Percentiles rank a stretch among this genome's conserved stretches.
phyloP scores from a whole-genome alignment of 2,888 invertebrate species.

The Dioctria rufipes region DNA sequence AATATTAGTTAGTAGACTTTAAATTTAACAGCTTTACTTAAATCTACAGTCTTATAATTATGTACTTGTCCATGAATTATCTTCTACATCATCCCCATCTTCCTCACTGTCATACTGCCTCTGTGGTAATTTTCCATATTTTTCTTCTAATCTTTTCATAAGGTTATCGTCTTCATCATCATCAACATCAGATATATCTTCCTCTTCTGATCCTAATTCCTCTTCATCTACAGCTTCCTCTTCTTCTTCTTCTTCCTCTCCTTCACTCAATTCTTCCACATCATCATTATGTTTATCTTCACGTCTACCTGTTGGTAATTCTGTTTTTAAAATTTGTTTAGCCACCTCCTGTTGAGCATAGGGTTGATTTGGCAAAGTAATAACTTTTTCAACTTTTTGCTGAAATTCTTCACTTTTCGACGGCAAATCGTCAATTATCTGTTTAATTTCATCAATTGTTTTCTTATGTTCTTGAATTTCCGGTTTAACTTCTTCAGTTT shows the following conservation, averaged over 20 bases:
- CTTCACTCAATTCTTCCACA: slow-evolving; percentile 68
- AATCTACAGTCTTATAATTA: slow-evolving; percentile 30
- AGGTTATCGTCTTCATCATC: slow-evolving; percentile 82
- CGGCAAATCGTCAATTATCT: slow-evolving; percentile 51
- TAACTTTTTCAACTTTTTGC: slow-evolving; percentile 59
- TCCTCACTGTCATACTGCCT: slow-evolving; percentile 70
- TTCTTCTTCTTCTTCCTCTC: slow-evolving; percentile 69
- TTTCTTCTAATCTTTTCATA: slow-evolving; percentile 79
- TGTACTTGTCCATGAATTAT: slow-evolving; percentile 71
- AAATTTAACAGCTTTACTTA: no score
- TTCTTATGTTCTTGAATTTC: slow-evolving; percentile 53
- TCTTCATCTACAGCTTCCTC: slow-evolving; percentile 73
- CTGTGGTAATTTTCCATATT: slow-evolving; percentile 80
- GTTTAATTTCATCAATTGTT: slow-evolving; percentile 32
- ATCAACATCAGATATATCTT: slow-evolving; percentile 64
- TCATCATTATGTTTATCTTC: slow-evolving; percentile 63
- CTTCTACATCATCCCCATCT: slow-evolving; percentile 72
- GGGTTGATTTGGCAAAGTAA: not conserved
- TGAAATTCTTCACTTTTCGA: slow-evolving; percentile 66
- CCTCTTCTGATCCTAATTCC: slow-evolving; percentile 66
- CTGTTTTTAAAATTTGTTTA: slow-evolving; percentile 59
- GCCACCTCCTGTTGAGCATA: not conserved
- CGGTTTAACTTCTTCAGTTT: slow-evolving; percentile 55
- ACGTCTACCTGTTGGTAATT: slow-evolving; percentile 62
- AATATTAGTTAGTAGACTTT: no score